phyloP scores from a whole-genome alignment of 2,888 invertebrate species.

The Candidula unifasciata region DNA sequence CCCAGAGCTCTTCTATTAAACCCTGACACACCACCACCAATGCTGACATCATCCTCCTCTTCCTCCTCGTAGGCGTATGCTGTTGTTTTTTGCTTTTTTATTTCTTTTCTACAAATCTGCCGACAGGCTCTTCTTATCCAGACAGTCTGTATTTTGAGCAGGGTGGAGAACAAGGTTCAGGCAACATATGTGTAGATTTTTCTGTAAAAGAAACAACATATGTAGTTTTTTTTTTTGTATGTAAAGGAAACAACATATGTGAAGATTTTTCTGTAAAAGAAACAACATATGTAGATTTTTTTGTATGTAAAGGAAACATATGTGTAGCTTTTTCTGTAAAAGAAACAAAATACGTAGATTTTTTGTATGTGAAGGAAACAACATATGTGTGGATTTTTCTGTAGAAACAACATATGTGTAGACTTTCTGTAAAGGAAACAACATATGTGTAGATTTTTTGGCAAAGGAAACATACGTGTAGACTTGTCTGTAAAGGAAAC shows the following conservation, averaged over 20 bases:
- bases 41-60: not conserved
- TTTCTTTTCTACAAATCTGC: not conserved
- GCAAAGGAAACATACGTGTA: no score
- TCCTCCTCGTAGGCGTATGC: not conserved
- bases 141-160: constrained; percentile 31
- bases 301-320: no score
- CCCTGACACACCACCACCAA: not conserved
- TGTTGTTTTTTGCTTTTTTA: no score
- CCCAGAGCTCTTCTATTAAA: not conserved
- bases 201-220: constrained; percentile 31
- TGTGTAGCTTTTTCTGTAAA: constrained; percentile 74
- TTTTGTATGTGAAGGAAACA: no score
- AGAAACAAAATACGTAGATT: not conserved
- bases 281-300: constrained; percentile 1
- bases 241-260: constrained; percentile 95
- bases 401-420: constrained; percentile 92
- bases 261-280: constrained; percentile 50
- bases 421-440: constrained; percentile 46
- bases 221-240: no score
- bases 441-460: no score
- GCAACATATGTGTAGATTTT: constrained; percentile 86
- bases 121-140: not conserved
- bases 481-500: no score
- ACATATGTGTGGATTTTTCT: constrained; percentile 84
- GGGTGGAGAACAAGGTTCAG: constrained; percentile 77